phyloP scores from a whole-genome alignment of 1,140 invertebrate genomes.

The Cepaea nemoralis region DNA sequence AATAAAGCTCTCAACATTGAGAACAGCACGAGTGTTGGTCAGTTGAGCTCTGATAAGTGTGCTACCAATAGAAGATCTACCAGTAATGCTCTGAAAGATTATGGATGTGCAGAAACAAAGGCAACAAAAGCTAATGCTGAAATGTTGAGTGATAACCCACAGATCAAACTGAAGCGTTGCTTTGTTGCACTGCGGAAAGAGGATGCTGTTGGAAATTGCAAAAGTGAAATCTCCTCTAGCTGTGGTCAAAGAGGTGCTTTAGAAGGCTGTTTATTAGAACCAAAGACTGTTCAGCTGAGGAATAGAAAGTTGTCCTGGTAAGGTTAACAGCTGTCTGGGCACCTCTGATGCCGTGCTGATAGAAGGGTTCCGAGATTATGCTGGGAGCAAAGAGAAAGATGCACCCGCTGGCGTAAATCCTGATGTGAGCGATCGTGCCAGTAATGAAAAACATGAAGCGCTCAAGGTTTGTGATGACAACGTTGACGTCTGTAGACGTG shows the following conservation, averaged over 20 bases:
- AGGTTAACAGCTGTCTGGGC: neutral
- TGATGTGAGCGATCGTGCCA: neutral
- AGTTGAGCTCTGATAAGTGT: neutral
- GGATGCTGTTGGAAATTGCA: neutral
- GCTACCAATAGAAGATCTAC: neutral
- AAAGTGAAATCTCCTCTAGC: neutral
- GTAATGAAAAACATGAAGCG: neutral
- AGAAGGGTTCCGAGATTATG: neutral
- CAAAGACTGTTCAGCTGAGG: neutral
- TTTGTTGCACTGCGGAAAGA: conserved; percentile 12
- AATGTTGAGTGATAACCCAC: neutral
- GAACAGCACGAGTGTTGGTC: no score
- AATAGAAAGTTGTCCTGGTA: neutral
- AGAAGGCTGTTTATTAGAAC: neutral
- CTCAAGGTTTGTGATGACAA: neutral
- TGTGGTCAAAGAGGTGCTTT: neutral
- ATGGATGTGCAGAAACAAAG: neutral
- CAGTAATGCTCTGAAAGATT: neutral
- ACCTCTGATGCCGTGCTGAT: neutral
- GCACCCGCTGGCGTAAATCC: neutral
- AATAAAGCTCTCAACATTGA: no score
- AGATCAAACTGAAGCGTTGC: neutral
- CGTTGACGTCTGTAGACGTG: neutral
- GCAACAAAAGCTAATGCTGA: neutral
- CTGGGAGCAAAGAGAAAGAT: neutral